Evolutionary conservation across 2,888 invertebrate genomes (phyloP), one percentile per base, ranked within the genome.

Genomic region (Dolichomitus sp.): DNA sequence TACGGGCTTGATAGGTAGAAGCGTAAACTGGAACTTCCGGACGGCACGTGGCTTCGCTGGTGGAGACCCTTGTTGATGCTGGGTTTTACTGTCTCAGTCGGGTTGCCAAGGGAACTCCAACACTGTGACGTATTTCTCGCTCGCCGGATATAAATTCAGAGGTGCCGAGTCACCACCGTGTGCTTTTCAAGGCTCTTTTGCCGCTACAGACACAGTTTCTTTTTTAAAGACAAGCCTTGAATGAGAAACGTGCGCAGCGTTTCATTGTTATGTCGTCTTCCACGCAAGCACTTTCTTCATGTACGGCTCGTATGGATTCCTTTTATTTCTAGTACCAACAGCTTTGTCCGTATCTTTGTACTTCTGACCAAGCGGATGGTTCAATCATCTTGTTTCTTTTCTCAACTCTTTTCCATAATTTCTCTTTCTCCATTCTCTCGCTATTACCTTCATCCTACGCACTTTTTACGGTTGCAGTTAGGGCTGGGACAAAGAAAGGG

Each of bases 1-100:
- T 75, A 79, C 66, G 79, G 52, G 65, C 61, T 76, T 66, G 33
- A 69, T 57, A 75, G 74, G 79, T 72, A 61, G 76, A 52, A 33
- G 4, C 59, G 72, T 63, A 50, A 70, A 70, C 74, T 70, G 79
- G 70, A 79, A 82, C 66, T 82, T 77, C 14, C 66, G 52, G 50
- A 42, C 17, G 63, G 82, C 74, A 74, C 82, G 78, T 82, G 82
- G 82, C 69, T 70, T 69, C 23, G 52, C 30, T 57, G n/a, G 73
- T 27, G 37, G 27, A 69, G 33, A 70, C 33, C 63, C 57, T 50
- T 37, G 14, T 40, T 72, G 42, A 27, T 59, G 63, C 48, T 37
- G 54, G 52, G 52, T 79, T 75, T 78, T 66, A 72, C 70, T 59
- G 52, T 19, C 59, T 11, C 50, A 12, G 45, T 37, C 69, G 30